These are phyloP conservation scores for Pantala flavescens DNA, from an alignment of 1,140 invertebrate species.

Conservation along the genomic window DNA sequence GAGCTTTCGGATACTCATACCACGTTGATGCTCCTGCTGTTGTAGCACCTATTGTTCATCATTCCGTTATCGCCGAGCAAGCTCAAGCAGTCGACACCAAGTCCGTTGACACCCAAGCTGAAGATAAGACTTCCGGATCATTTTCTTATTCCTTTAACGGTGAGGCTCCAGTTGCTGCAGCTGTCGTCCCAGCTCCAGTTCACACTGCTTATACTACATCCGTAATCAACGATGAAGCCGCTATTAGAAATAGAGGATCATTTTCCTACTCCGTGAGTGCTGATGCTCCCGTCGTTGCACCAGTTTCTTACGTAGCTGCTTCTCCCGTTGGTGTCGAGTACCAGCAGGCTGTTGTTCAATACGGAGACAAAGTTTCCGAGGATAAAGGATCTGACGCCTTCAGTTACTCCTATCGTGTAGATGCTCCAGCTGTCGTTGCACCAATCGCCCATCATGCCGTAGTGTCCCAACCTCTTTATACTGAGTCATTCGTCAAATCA, in stretches of 20 bases:
- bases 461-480: not conserved
- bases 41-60: not conserved
- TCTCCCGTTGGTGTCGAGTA: not conserved
- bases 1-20: not conserved
- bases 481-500: too few species aligned
- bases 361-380: not conserved
- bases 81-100: not conserved
- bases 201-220: not conserved
- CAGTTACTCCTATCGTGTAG: not conserved
- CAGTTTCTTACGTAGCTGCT: not conserved
- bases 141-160: not conserved
- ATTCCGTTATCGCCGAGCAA: not conserved
- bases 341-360: not conserved
- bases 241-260: not conserved
- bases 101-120: not conserved
- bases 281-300: not conserved
- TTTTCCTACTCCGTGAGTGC: not conserved
- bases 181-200: not conserved
- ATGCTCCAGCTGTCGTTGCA: not conserved
- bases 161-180: not conserved
- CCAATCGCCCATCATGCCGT: not conserved
- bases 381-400: not conserved
- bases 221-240: not conserved
- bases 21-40: not conserved
- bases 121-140: not conserved